Evolutionary conservation across 2,888 invertebrate species (phyloP).

Genomic region (Cheilosia impressa): DNA sequence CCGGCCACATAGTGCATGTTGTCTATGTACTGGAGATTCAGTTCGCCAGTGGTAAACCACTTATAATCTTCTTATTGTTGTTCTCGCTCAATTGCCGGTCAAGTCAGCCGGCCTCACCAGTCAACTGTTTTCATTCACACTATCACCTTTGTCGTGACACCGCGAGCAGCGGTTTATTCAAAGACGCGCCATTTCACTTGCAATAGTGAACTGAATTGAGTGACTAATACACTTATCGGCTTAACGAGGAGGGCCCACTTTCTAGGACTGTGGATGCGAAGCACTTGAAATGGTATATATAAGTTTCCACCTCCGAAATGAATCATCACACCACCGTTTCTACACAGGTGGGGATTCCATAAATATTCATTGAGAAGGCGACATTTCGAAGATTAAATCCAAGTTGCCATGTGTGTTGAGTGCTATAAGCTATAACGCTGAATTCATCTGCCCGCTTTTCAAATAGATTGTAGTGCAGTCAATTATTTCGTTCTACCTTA

Average conservation of each 20-base stretch:
- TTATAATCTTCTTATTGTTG: constrained; percentile 68
- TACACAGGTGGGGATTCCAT: constrained; percentile 33
- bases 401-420: constrained; percentile 6
- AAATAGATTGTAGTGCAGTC: too few species aligned
- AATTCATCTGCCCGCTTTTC: not conserved
- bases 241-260: constrained; percentile 54
- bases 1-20: constrained; percentile 10
- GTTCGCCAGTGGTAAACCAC: constrained; percentile 27
- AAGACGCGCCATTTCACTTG: constrained; percentile 45
- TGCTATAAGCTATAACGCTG: not conserved
- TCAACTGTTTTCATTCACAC: constrained; percentile 62
- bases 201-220: constrained; percentile 62
- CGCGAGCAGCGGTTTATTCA: constrained; percentile 6
- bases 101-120: constrained; percentile 52
- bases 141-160: constrained; percentile 55
- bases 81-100: constrained; percentile 70
- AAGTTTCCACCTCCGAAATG: not conserved
- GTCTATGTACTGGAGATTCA: constrained; percentile 15
- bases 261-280: constrained; percentile 12
- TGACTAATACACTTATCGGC: constrained; percentile 73
- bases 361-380: constrained; percentile 46
- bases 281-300: not conserved
- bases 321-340: constrained; percentile 6
- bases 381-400: constrained; percentile 34
- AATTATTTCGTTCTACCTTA: not conserved